Percentiles rank a stretch among this genome's conserved stretches.
phyloP scores from a whole-genome alignment of 2,888 invertebrate species.

The Conchocele bisecta region DNA sequence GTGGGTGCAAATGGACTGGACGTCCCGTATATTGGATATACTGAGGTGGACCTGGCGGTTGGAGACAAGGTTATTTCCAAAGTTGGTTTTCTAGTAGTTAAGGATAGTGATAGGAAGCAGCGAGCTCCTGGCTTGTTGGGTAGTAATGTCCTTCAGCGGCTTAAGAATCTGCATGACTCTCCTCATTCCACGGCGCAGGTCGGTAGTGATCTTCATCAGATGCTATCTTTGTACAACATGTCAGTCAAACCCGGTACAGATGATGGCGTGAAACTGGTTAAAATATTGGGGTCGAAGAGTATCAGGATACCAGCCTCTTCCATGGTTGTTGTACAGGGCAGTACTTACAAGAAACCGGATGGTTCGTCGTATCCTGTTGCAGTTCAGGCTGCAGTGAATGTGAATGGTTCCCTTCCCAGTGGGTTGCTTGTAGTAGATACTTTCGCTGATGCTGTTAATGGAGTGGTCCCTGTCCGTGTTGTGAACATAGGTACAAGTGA shows the following conservation, averaged over 20 bases:
- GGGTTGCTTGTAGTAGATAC: slow-evolving; percentile 7
- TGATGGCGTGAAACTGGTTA: not conserved
- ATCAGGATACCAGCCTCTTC: slow-evolving; percentile 4
- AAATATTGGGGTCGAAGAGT: not conserved
- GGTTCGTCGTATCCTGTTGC: slow-evolving; percentile 1
- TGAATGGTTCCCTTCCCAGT: slow-evolving; percentile 1
- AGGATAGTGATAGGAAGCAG: not conserved
- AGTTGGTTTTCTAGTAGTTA: not conserved
- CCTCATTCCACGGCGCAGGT: not conserved
- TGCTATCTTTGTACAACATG: not conserved
- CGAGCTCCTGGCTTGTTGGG: not conserved
- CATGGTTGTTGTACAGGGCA: slow-evolving; percentile 4
- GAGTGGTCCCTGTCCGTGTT: slow-evolving; percentile 3
- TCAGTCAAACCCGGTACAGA: not conserved
- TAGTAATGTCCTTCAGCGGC: not conserved
- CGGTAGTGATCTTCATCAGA: not conserved
- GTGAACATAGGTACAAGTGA: slow-evolving; percentile 10
- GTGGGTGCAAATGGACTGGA: not conserved
- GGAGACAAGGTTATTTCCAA: not conserved
- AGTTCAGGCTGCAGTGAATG: not conserved
- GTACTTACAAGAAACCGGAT: not conserved
- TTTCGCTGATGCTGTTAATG: not conserved
- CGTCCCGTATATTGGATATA: not conserved
- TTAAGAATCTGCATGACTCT: not conserved
- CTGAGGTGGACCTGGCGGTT: not conserved